Evolutionary conservation across 1,140 invertebrate genomes (phyloP).

Genomic region (Drosophila littoralis): DNA sequence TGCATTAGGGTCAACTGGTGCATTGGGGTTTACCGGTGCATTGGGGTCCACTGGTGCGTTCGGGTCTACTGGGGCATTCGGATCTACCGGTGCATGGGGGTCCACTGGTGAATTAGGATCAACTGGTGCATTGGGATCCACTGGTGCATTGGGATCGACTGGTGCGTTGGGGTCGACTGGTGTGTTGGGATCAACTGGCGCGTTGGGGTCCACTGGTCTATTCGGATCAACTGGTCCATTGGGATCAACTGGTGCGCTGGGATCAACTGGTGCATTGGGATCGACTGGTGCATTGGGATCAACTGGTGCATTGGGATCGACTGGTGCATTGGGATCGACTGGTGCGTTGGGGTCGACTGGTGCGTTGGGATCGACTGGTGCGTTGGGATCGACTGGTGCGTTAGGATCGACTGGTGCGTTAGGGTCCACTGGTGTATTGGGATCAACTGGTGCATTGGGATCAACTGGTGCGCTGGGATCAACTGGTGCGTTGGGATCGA

Average conservation of each 20-base stretch:
- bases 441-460: constrained; percentile 16
- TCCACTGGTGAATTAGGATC: constrained; percentile 9
- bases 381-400: constrained; percentile 20
- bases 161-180: constrained; percentile 24
- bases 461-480: constrained; percentile 15
- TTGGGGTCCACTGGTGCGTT: constrained; percentile 23
- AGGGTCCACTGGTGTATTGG: constrained; percentile 20
- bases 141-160: constrained; percentile 12
- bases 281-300: neutral
- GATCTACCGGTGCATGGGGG: constrained; percentile 13
- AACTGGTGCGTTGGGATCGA: constrained; percentile 17
- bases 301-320: neutral
- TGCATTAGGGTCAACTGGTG: neutral
- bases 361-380: constrained; percentile 3
- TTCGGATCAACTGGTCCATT: neutral
- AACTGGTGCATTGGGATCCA: constrained; percentile 6
- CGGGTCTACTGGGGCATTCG: constrained; percentile 16
- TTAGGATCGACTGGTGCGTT: constrained; percentile 27
- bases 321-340: neutral
- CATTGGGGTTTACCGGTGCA: constrained; percentile 10
- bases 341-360: constrained; percentile 6
- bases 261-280: constrained; percentile 8
- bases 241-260: constrained; percentile 17
- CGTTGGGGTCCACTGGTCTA: neutral
- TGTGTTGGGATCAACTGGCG: constrained; percentile 15